phyloP scores from a whole-genome alignment of 2,888 invertebrate genomes.

The Ornithoptera alexandrae region DNA sequence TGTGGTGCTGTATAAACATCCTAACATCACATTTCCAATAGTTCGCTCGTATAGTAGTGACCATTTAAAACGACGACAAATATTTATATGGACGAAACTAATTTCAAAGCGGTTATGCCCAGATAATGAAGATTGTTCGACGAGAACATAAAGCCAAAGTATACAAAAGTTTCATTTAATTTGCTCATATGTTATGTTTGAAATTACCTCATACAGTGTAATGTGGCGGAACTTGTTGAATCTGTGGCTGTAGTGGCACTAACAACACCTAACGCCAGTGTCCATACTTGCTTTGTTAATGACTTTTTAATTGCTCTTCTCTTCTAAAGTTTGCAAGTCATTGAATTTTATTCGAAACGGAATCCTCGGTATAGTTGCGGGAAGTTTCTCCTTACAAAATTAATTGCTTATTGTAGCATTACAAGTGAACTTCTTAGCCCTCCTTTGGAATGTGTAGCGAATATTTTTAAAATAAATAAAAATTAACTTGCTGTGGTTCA shows the following conservation, averaged over 20 bases:
- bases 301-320: constrained; percentile 68
- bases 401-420: neutral
- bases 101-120: neutral
- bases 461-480: neutral
- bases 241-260: constrained; percentile 13
- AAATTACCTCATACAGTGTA: constrained; percentile 1
- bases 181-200: constrained; percentile 4
- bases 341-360: constrained; percentile 28
- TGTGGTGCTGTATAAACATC: too few species aligned
- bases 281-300: constrained; percentile 58
- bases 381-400: constrained; percentile 12
- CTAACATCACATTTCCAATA: too few species aligned
- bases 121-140: neutral
- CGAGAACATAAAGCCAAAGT: neutral
- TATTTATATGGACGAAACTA: too few species aligned
- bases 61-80: too few species aligned
- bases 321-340: constrained; percentile 42
- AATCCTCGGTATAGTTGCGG: constrained; percentile 3
- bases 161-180: neutral
- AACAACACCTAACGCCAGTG: constrained; percentile 38
- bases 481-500: neutral
- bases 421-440: neutral
- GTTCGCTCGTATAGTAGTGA: too few species aligned
- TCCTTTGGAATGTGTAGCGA: neutral
- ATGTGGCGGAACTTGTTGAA: constrained; percentile 20